Evolutionary conservation across 2,113 vertebrate genomes (phyloP).

Genomic region (Gnathonemus longibarbis): DNA sequence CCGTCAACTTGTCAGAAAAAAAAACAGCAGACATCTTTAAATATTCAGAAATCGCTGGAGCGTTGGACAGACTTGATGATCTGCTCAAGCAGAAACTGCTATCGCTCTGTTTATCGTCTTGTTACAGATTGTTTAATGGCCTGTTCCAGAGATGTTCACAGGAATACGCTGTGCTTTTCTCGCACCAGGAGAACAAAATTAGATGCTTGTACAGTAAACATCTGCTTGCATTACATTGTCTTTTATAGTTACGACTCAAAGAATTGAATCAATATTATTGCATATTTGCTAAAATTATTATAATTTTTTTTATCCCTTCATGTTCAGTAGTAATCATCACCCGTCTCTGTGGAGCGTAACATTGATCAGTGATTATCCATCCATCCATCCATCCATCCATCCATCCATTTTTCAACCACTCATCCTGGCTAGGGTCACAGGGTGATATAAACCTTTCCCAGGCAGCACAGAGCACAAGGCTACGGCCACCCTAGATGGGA

Average conservation of each 20-base stretch:
- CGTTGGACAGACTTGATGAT: conserved; percentile 56
- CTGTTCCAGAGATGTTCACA: conserved; percentile 24
- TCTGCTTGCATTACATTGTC: background rate
- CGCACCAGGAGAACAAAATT: background rate
- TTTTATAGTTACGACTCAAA: background rate
- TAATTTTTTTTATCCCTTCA: background rate
- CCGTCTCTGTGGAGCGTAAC: background rate
- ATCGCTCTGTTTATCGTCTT: conserved; percentile 50
- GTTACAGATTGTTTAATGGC: conserved; percentile 51
- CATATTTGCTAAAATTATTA: background rate
- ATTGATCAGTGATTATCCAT: background rate
- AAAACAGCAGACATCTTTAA: conserved; percentile 40
- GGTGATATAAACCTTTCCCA: background rate
- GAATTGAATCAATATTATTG: background rate
- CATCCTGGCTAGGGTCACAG: background rate
- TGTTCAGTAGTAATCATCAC: background rate
- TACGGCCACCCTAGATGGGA: background rate
- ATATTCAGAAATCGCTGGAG: conserved; percentile 54
- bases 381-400: background rate
- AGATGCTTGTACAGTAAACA: background rate
- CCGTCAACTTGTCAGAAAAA: conserved; percentile 38
- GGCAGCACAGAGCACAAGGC: background rate
- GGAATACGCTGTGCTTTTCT: background rate
- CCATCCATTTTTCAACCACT: background rate
- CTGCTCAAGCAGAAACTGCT: conserved; percentile 49